These are phyloP conservation scores for Aptenodytes forsteri DNA, from an alignment of 2,113 vertebrate species.

Conservation along the genomic window DNA sequence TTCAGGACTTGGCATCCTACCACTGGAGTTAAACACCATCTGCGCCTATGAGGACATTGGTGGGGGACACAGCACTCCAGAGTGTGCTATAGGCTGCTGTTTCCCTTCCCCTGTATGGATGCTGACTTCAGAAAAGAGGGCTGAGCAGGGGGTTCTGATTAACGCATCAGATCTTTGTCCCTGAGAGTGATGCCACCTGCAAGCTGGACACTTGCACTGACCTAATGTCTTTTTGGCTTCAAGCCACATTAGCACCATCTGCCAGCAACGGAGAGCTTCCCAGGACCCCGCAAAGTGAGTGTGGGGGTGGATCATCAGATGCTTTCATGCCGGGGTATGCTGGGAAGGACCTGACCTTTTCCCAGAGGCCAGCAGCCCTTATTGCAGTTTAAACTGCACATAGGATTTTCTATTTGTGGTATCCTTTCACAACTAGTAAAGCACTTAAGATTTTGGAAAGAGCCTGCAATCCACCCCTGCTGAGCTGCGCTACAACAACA, in stretches of 20 bases:
- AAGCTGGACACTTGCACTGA: neutral
- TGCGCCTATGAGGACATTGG: fast-evolving
- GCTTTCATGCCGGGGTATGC: neutral
- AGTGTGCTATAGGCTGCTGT: neutral
- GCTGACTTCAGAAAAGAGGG: neutral
- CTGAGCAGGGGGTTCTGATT: neutral
- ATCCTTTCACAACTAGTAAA: neutral
- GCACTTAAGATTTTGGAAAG: neutral
- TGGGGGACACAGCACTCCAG: too few species aligned
- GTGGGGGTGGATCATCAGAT: neutral
- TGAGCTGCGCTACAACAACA: neutral
- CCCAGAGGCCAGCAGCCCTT: neutral
- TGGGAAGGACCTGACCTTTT: neutral
- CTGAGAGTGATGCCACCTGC: neutral
- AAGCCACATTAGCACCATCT: neutral
- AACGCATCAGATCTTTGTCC: neutral
- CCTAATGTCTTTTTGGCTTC: slow-evolving; percentile 11
- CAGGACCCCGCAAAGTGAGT: neutral
- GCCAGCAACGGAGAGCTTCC: neutral
- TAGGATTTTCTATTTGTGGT: neutral
- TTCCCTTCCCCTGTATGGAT: neutral
- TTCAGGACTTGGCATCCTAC: neutral
- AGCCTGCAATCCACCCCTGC: neutral
- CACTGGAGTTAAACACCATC: neutral
- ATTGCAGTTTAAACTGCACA: neutral